Evolutionary conservation across 2,888 invertebrate genomes (phyloP).

Genomic region (Mimachlamys varia): DNA sequence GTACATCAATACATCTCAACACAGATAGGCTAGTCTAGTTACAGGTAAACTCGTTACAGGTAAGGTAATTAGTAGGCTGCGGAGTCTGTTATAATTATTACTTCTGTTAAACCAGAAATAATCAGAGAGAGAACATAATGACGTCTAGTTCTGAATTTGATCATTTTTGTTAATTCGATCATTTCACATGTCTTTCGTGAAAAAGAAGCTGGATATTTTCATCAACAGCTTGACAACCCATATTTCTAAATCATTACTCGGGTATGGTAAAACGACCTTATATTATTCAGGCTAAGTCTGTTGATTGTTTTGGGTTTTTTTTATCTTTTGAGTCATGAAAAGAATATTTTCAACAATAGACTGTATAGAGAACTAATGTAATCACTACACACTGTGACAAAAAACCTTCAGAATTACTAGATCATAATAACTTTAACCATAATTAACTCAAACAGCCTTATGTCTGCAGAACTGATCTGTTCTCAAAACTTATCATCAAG

Average conservation of each 20-base stretch:
- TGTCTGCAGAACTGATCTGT: background rate
- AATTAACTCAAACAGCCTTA: background rate
- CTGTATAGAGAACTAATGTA: background rate
- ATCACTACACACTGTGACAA: background rate
- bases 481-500: background rate
- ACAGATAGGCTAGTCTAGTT: background rate
- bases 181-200: too few species aligned
- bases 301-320: background rate
- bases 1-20: background rate
- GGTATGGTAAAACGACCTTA: too few species aligned
- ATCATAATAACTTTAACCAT: background rate
- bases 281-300: too few species aligned
- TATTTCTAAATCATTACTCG: too few species aligned
- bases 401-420: background rate
- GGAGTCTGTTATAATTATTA: background rate
- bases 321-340: conserved; percentile 4
- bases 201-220: too few species aligned
- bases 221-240: too few species aligned
- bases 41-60: background rate
- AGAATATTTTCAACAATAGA: background rate
- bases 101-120: too few species aligned
- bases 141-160: too few species aligned
- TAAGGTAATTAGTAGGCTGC: background rate
- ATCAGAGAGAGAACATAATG: too few species aligned
- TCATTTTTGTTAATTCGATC: too few species aligned